A percentile compares a stretch with the other conserved stretches of the same genome.
Evolutionary conservation across 2,113 vertebrate species (phyloP).

Genomic region (Haemorhous mexicanus): DNA sequence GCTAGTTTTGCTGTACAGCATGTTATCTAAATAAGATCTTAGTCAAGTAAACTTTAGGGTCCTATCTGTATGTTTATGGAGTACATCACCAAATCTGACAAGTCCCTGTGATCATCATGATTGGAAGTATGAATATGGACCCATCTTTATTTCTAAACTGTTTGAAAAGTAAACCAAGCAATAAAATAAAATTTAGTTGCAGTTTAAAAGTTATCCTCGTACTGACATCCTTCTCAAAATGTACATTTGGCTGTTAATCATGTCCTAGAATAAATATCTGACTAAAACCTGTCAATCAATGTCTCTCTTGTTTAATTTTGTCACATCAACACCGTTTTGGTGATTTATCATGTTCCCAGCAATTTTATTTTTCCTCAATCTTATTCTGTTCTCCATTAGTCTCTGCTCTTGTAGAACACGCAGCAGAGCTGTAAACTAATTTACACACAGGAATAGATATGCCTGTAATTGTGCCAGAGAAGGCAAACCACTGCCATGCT

Average conservation of each 20-base stretch:
- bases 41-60: neutral
- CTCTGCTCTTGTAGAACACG: neutral
- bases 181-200: neutral
- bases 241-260: neutral
- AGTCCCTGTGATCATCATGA: neutral
- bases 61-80: neutral
- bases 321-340: neutral
- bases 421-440: neutral
- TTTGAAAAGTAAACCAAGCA: neutral
- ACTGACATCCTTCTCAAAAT: neutral
- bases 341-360: neutral
- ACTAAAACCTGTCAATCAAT: neutral
- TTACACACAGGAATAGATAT: neutral
- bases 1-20: neutral
- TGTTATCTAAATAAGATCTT: neutral
- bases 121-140: neutral
- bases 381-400: neutral
- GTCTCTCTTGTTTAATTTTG: neutral
- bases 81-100: neutral
- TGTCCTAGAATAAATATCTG: neutral
- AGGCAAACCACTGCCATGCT: neutral
- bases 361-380: neutral
- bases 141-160: neutral
- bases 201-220: neutral
- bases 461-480: neutral